Percentiles rank a stretch among this genome's conserved stretches.
Conservation (phyloP, 1,140 invertebrate species). For the Dendroctonus ponderosae region DNA sequence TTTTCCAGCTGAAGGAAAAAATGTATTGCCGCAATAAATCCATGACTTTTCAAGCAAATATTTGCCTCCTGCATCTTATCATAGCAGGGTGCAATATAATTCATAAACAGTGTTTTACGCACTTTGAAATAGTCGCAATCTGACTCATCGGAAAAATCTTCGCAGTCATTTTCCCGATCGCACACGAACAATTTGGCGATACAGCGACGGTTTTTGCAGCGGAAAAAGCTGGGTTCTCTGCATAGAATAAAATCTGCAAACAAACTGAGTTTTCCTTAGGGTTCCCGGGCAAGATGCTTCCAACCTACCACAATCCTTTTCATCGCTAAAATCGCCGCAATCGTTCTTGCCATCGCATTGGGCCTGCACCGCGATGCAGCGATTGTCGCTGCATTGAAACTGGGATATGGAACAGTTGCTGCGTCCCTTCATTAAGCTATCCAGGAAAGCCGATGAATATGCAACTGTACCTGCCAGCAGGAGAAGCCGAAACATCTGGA, state of each 20-base stretch:
- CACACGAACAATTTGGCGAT: constrained; percentile 53
- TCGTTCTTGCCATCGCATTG: constrained; percentile 70
- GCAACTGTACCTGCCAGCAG: constrained; percentile 27
- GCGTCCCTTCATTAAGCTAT: not conserved
- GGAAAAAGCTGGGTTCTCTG: constrained; percentile 39
- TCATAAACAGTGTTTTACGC: constrained; percentile 44
- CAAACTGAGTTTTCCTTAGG: not conserved
- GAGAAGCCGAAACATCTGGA: constrained; percentile 23
- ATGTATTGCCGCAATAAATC: not conserved
- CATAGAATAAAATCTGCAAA: constrained; percentile 37
- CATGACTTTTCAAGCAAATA: not conserved
- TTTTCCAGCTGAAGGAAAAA: constrained; percentile 13
- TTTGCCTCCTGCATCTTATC: not conserved
- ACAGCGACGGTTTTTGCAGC: constrained; percentile 55
- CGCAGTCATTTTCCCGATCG: constrained; percentile 56
- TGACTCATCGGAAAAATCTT: constrained; percentile 55
- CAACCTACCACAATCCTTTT: constrained; percentile 58
- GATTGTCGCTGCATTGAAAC: constrained; percentile 36
- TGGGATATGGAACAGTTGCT: constrained; percentile 34
- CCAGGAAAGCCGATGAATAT: constrained; percentile 21
- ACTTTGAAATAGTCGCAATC: constrained; percentile 46
- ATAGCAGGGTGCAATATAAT: constrained; percentile 21
- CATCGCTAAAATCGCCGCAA: constrained; percentile 68
- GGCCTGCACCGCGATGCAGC: constrained; percentile 50
- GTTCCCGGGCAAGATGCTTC: constrained; percentile 2